Evolutionary conservation across 2,797 vertebrate species (phyloP).

Genomic region (Taenioides sp.): DNA sequence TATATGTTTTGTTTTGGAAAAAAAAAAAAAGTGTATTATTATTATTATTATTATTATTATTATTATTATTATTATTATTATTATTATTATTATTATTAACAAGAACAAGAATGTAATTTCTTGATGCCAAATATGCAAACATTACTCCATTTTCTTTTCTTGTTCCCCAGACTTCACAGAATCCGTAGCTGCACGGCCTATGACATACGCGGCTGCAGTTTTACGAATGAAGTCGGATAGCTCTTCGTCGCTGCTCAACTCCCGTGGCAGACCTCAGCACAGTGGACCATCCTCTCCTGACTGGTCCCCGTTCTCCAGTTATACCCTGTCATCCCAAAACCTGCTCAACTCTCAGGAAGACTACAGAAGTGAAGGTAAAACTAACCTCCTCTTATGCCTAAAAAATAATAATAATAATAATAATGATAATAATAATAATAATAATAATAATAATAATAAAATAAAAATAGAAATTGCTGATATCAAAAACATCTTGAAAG

Average conservation of each 20-base stretch:
- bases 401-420: too few species aligned
- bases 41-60: too few species aligned
- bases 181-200: slow-evolving; percentile 82
- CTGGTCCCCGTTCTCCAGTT: slow-evolving; percentile 80
- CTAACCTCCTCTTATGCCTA: slow-evolving; percentile 35
- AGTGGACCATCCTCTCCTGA: slow-evolving; percentile 70
- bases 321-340: slow-evolving; percentile 79
- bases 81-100: too few species aligned
- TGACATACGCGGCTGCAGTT: slow-evolving; percentile 87
- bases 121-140: background rate
- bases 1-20: too few species aligned
- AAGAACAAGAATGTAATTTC: background rate
- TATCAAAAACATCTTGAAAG: slow-evolving; percentile 8
- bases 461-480: background rate
- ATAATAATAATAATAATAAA: background rate
- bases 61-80: too few species aligned
- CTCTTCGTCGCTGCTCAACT: slow-evolving; percentile 77
- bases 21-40: too few species aligned
- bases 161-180: slow-evolving; percentile 76
- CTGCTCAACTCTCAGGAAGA: slow-evolving; percentile 85
- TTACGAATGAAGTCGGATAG: slow-evolving; percentile 87
- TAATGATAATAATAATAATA: too few species aligned
- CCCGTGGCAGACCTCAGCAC: slow-evolving; percentile 79
- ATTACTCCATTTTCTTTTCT: background rate
- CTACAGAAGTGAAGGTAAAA: slow-evolving; percentile 86